These are phyloP conservation scores for Octonoba sinensis DNA, from an alignment of 2,888 invertebrate species.

Conservation along the genomic window DNA sequence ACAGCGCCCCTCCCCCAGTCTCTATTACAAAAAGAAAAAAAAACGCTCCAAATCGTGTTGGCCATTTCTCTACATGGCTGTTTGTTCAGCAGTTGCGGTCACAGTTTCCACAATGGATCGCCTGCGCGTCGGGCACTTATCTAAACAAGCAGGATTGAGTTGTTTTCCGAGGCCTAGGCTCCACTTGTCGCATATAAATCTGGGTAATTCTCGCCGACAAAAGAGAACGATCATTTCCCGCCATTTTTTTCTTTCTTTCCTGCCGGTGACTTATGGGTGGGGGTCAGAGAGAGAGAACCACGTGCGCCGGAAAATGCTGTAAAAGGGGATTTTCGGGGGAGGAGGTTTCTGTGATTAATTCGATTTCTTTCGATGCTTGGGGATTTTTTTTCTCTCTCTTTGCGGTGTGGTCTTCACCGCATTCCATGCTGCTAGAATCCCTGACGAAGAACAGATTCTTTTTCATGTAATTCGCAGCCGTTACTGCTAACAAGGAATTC, in stretches of 20 bases:
- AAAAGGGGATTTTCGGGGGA: slow-evolving; percentile 24
- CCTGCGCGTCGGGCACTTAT: slow-evolving; percentile 21
- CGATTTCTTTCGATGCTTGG: background rate
- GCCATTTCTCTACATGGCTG: background rate
- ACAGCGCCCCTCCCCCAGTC: background rate
- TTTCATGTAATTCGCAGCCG: too few relatives aligned
- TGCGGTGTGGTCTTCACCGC: too few relatives aligned
- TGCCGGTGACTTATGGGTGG: slow-evolving; percentile 28
- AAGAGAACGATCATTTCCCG: slow-evolving; percentile 33
- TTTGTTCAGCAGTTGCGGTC: slow-evolving; percentile 10
- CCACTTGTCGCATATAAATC: slow-evolving; percentile 62
- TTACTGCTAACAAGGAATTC: too few relatives aligned
- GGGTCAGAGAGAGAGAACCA: slow-evolving; percentile 21
- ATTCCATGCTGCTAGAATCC: too few relatives aligned
- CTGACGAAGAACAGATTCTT: too few relatives aligned
- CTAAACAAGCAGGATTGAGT: slow-evolving; percentile 63
- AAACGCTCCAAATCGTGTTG: background rate
- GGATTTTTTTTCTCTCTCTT: background rate
- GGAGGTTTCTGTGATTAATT: slow-evolving; percentile 41
- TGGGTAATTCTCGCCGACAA: slow-evolving; percentile 49
- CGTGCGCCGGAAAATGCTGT: slow-evolving; percentile 32
- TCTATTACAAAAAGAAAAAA: background rate
- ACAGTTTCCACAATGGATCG: background rate
- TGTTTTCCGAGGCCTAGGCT: slow-evolving; percentile 49
- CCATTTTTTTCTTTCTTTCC: background rate